Conservation (phyloP, 2,113 vertebrate genomes). For the Jaculus jaculus region DNA sequence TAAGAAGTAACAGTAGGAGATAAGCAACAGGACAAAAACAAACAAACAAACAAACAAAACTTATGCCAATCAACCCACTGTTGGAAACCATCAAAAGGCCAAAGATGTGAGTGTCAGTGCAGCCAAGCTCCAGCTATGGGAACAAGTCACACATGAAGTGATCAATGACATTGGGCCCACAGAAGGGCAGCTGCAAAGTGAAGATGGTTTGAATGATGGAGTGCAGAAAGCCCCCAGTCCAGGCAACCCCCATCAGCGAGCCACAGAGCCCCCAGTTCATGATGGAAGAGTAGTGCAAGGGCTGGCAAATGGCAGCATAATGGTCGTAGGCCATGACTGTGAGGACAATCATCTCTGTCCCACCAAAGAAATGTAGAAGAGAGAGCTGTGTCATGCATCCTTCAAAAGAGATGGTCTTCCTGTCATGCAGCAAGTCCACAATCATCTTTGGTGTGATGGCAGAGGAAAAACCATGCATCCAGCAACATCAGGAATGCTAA, state of each 20-base stretch:
- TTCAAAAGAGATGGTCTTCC: neutral
- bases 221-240: neutral
- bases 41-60: conserved; percentile 37
- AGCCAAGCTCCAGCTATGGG: neutral
- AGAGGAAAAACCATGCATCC: neutral
- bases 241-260: neutral
- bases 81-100: conserved; percentile 52
- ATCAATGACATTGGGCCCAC: too few relatives aligned
- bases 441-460: neutral
- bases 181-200: too few relatives aligned
- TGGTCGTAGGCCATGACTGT: neutral
- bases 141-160: too few relatives aligned
- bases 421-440: neutral
- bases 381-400: neutral
- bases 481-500: neutral
- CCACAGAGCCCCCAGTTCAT: conserved; percentile 1
- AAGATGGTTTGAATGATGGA: too few relatives aligned
- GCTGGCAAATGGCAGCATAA: neutral
- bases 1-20: conserved; percentile 59
- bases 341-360: neutral
- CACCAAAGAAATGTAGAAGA: neutral
- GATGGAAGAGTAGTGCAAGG: neutral
- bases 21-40: conserved; percentile 25
- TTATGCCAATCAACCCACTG: neutral
- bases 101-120: neutral